Evolutionary conservation across 2,113 vertebrate species (phyloP).

Genomic region (Callospermophilus lateralis): DNA sequence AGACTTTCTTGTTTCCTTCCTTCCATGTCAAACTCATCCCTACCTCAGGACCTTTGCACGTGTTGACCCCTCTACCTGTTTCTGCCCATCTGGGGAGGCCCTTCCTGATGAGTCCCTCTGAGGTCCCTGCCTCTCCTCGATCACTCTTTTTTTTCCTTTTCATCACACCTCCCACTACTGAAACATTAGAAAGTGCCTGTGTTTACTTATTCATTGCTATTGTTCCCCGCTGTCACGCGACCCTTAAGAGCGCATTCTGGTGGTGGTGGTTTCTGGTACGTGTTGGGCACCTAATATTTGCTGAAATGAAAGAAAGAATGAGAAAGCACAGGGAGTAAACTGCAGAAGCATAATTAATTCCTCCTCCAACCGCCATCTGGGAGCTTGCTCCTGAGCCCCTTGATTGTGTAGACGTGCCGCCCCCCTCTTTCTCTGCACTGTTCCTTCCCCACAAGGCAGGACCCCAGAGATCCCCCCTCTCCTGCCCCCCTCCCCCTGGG

Average conservation of each 20-base stretch:
- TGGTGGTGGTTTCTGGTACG: not conserved
- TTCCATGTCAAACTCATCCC: too few species aligned
- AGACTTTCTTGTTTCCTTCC: not conserved
- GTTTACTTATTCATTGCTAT: not conserved
- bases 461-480: not conserved
- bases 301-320: not conserved
- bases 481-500: not conserved
- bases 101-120: not conserved
- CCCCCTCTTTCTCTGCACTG: not conserved
- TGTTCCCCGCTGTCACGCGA: not conserved
- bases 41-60: not conserved
- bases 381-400: not conserved
- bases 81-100: not conserved
- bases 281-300: not conserved
- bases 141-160: not conserved
- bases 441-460: not conserved
- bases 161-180: not conserved
- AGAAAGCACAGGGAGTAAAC: not conserved
- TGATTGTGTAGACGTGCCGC: fast-evolving
- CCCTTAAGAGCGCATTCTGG: not conserved
- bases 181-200: not conserved
- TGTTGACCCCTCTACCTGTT: not conserved
- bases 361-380: not conserved
- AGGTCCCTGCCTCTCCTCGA: not conserved
- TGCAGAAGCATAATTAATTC: not conserved